A percentile compares a stretch with the other conserved stretches of the same genome.
Conservation (phyloP, 2,797 vertebrate genomes). For the Brachyalestes nurse region DNA sequence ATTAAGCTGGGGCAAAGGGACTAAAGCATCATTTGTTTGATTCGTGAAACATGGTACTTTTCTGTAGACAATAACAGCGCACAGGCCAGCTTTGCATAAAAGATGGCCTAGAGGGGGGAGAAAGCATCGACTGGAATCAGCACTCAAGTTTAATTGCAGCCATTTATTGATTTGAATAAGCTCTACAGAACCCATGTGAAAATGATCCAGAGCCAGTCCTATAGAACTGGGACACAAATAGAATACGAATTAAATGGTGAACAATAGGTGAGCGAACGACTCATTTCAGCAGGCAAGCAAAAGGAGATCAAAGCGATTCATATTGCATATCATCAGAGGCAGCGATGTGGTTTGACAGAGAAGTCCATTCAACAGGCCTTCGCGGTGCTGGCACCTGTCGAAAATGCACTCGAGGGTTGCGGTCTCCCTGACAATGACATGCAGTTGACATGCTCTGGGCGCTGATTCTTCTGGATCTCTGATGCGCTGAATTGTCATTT, state of each 20-base stretch:
- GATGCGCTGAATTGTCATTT: not conserved
- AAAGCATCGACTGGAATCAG: constrained; percentile 56
- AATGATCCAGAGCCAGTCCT: constrained; percentile 56
- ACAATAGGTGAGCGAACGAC: constrained; percentile 16
- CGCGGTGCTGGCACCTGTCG: constrained; percentile 46
- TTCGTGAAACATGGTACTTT: constrained; percentile 46
- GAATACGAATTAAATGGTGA: constrained; percentile 62
- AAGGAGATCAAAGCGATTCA: constrained; percentile 8
- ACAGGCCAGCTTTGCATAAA: constrained; percentile 62
- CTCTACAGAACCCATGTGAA: constrained; percentile 57
- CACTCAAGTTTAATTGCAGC: constrained; percentile 66
- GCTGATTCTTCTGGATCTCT: constrained; percentile 39
- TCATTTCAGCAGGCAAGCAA: constrained; percentile 8
- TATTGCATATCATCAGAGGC: constrained; percentile 32
- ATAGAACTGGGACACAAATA: constrained; percentile 40
- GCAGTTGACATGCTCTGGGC: constrained; percentile 20
- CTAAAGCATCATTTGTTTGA: constrained; percentile 56
- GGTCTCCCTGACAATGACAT: constrained; percentile 33
- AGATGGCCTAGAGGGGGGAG: constrained; percentile 51
- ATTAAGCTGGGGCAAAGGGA: constrained; percentile 40
- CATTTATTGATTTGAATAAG: constrained; percentile 70
- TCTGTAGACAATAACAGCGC: constrained; percentile 40
- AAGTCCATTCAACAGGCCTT: constrained; percentile 25
- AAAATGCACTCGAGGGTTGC: constrained; percentile 47
- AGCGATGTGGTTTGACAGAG: constrained; percentile 19